Conservation (phyloP, 2,888 invertebrate species). For the Cecidostiba fungosa region DNA sequence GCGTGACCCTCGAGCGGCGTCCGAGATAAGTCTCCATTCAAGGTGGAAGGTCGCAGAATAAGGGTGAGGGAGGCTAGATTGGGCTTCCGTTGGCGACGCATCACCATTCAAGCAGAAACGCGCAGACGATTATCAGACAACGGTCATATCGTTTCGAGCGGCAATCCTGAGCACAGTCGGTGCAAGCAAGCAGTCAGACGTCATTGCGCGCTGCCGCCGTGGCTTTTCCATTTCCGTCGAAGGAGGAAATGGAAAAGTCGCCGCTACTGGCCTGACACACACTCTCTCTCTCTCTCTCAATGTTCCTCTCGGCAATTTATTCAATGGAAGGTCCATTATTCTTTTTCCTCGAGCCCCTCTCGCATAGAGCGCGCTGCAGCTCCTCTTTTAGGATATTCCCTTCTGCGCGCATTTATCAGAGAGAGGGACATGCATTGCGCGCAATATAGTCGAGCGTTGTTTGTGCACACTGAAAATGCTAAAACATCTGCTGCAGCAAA, state of each 20-base stretch:
- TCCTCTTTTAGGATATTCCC: conserved; percentile 5
- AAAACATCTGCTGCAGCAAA: conserved; percentile 19
- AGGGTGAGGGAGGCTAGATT: conserved; percentile 16
- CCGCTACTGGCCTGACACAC: conserved; percentile 26
- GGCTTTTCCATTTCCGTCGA: conserved; percentile 69
- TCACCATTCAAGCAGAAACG: conserved; percentile 28
- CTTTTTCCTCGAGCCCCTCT: conserved; percentile 35
- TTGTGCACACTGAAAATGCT: not conserved
- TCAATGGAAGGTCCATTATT: conserved; percentile 66
- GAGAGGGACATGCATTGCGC: conserved; percentile 10
- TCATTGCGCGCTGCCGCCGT: conserved; percentile 9
- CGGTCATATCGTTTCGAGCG: conserved; percentile 46
- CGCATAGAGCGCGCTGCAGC: not conserved
- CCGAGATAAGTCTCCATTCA: conserved; percentile 31
- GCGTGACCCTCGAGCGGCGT: not conserved
- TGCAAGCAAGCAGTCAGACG: not conserved
- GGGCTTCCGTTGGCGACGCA: conserved; percentile 23
- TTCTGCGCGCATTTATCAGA: not conserved
- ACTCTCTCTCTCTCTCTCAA: conserved; percentile 30
- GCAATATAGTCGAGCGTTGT: not conserved
- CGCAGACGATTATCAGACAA: conserved; percentile 40
- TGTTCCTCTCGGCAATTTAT: conserved; percentile 66
- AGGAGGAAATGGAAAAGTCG: conserved; percentile 72
- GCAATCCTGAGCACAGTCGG: not conserved
- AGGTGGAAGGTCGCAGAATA: not conserved